Percentiles rank a stretch among this genome's conserved stretches.
These are phyloP conservation scores for Orussus abietinus DNA, from an alignment of 1,140 invertebrate genomes.

Conservation along the genomic window DNA sequence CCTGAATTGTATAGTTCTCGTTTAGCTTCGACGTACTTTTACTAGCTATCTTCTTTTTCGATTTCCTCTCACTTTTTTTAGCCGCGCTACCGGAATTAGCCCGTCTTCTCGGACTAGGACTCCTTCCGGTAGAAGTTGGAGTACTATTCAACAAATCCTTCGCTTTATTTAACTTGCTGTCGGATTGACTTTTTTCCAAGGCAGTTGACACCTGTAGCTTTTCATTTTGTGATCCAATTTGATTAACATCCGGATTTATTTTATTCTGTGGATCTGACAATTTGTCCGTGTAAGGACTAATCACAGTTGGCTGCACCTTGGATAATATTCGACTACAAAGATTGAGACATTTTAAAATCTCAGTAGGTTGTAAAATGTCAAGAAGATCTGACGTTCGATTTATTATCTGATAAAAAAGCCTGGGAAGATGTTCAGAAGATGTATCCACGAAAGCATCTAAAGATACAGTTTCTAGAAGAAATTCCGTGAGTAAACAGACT, in stretches of 20 bases:
- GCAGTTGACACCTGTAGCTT: slow-evolving; percentile 30
- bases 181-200: slow-evolving; percentile 64
- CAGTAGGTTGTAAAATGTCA: slow-evolving; percentile 57
- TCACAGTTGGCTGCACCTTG: slow-evolving; percentile 67
- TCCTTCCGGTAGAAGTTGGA: slow-evolving; percentile 34
- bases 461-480: slow-evolving; percentile 75
- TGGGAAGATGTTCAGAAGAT: slow-evolving; percentile 75
- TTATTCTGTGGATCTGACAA: neutral
- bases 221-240: neutral
- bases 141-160: slow-evolving; percentile 27
- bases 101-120: slow-evolving; percentile 42
- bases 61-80: slow-evolving; percentile 46
- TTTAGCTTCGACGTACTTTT: slow-evolving; percentile 44
- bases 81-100: slow-evolving; percentile 45
- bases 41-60: slow-evolving; percentile 44
- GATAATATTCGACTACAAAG: slow-evolving; percentile 74
- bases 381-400: slow-evolving; percentile 60
- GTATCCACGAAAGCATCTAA: slow-evolving; percentile 77
- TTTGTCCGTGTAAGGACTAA: slow-evolving; percentile 28
- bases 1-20: slow-evolving; percentile 32
- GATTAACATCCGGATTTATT: neutral
- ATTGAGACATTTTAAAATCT: slow-evolving; percentile 63
- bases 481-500: slow-evolving; percentile 71
- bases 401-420: slow-evolving; percentile 66
- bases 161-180: slow-evolving; percentile 60